Conservation (phyloP, 2,888 invertebrate species). For the Agriopis marginaria region DNA sequence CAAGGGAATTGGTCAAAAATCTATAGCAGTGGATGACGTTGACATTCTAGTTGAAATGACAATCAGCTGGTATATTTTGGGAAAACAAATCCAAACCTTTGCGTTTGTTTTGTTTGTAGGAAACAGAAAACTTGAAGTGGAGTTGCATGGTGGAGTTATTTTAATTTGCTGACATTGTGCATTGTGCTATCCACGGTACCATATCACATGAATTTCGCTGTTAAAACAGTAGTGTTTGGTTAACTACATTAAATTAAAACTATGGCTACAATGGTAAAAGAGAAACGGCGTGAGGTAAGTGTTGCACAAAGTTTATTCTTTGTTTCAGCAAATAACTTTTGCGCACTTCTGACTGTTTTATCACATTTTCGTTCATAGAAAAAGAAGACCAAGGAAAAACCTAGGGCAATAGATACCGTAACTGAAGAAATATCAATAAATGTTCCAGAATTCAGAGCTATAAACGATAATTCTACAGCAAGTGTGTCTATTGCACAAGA, state of each 20-base stretch:
- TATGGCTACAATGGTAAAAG: constrained; percentile 79
- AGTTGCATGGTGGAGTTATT: background rate
- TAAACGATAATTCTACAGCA: constrained; percentile 1
- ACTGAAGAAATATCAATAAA: background rate
- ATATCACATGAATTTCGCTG: background rate
- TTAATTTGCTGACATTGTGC: background rate
- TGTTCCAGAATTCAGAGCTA: background rate
- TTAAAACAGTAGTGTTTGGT: background rate
- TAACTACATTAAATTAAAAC: constrained; percentile 8
- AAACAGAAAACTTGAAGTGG: background rate
- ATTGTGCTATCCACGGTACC: background rate
- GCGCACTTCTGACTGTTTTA: constrained; percentile 46
- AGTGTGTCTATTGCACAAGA: background rate
- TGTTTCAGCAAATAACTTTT: constrained; percentile 45
- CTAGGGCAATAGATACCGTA: background rate
- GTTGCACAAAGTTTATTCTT: constrained; percentile 34
- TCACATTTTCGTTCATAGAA: constrained; percentile 60
- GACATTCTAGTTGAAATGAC: too few species aligned
- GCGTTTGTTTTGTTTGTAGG: background rate
- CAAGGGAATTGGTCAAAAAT: too few species aligned
- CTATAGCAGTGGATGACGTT: too few species aligned
- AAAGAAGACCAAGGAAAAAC: constrained; percentile 64
- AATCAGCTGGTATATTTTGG: too few species aligned
- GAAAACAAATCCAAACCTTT: too few species aligned
- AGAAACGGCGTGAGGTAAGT: constrained; percentile 72